Evolutionary conservation across 2,113 vertebrate genomes (phyloP).

Genomic region (Irena cyanogastra): DNA sequence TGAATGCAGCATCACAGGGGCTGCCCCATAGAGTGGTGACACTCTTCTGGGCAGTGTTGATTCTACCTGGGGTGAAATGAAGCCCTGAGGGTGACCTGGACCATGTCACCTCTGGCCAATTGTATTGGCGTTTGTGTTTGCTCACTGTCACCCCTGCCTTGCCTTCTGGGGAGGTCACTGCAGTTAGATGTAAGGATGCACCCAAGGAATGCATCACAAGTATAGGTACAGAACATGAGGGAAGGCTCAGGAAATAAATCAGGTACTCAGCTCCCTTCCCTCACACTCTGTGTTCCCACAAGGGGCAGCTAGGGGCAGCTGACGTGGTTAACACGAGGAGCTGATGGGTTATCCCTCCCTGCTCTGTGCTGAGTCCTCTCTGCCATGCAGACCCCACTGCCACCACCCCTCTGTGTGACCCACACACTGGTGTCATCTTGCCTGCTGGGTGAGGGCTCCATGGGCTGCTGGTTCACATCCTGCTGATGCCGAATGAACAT

Average conservation of each 20-base stretch:
- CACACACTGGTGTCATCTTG: neutral
- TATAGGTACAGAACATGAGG: neutral
- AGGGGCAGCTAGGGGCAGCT: neutral
- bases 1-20: neutral
- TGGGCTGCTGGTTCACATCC: neutral
- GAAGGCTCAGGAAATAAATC: neutral
- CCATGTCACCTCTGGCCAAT: neutral
- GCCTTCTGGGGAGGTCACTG: accelerated
- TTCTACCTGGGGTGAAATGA: neutral
- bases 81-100: neutral
- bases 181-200: neutral
- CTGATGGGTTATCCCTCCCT: neutral
- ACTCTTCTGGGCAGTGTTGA: neutral
- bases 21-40: accelerated
- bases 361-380: neutral
- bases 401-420: neutral
- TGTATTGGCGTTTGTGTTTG: neutral
- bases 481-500: neutral
- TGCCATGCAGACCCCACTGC: accelerated
- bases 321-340: neutral
- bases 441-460: neutral
- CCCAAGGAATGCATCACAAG: neutral
- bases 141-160: accelerated
- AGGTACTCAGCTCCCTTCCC: neutral
- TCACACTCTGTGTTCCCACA: neutral